Conservation (phyloP, 2,888 invertebrate genomes). For the Glaucopsyche alexis region DNA sequence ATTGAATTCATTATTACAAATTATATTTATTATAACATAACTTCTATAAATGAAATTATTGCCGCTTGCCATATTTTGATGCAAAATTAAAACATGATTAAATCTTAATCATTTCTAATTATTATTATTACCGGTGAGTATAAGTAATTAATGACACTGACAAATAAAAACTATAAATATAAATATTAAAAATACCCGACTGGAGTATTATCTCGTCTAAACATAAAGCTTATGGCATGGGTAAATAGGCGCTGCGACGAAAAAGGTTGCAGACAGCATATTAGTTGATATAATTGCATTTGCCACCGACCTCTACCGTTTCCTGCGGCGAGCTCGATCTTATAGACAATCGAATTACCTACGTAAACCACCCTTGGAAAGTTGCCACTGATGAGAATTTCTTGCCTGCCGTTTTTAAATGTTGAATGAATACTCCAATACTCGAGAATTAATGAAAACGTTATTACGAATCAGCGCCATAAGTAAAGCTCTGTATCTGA, state of each 20-base stretch:
- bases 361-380: constrained; percentile 73
- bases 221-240: constrained; percentile 63
- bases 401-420: constrained; percentile 58
- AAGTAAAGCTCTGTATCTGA: constrained; percentile 52
- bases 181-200: not conserved
- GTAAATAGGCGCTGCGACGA: constrained; percentile 48
- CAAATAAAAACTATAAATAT: not conserved
- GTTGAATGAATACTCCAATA: constrained; percentile 29
- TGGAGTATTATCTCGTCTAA: constrained; percentile 51
- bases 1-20: not conserved
- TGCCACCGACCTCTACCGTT: constrained; percentile 74
- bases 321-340: constrained; percentile 66
- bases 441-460: constrained; percentile 27
- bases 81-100: too few relatives aligned
- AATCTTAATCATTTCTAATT: too few relatives aligned
- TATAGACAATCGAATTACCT: constrained; percentile 75
- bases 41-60: not conserved
- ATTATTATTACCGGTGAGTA: not conserved
- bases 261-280: constrained; percentile 72
- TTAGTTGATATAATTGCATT: constrained; percentile 77
- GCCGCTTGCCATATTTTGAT: not conserved
- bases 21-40: not conserved
- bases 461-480: constrained; percentile 37
- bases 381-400: constrained; percentile 70
- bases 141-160: not conserved